Evolutionary conservation across 2,113 vertebrate species (phyloP).

Genomic region (Choloepus hoffmanni): DNA sequence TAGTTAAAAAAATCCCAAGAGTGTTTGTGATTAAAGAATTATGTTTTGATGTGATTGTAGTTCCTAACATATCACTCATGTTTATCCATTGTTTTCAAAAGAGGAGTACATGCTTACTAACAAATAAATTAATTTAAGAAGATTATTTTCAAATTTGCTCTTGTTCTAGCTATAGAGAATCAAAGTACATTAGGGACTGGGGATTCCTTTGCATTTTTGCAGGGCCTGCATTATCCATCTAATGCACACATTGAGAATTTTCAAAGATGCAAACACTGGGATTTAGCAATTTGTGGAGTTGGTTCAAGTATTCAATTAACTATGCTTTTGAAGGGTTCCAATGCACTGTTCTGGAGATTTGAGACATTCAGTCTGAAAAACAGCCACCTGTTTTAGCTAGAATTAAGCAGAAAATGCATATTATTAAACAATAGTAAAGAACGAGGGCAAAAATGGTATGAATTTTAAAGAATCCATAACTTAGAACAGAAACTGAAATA

Average conservation of each 20-base stretch:
- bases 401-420: background rate
- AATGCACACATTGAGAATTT: conserved; percentile 17
- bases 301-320: conserved; percentile 70
- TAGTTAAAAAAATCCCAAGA: conserved; percentile 61
- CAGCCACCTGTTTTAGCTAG: conserved; percentile 25
- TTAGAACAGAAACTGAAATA: background rate
- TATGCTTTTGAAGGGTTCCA: conserved; percentile 47
- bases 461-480: background rate
- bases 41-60: background rate
- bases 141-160: conserved; percentile 69
- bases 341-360: background rate
- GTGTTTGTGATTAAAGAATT: conserved; percentile 67
- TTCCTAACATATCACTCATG: conserved; percentile 36
- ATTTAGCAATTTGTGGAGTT: conserved; percentile 55
- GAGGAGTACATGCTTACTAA: conserved; percentile 24
- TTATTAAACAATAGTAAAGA: background rate
- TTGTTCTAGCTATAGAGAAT: conserved; percentile 51
- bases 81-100: conserved; percentile 48
- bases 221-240: conserved; percentile 40
- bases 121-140: conserved; percentile 67
- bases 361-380: conserved; percentile 19
- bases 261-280: background rate
- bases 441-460: background rate
- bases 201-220: conserved; percentile 19
- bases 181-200: background rate